Conservation (phyloP, 2,797 vertebrate genomes). For the Anguilla pacifica region DNA sequence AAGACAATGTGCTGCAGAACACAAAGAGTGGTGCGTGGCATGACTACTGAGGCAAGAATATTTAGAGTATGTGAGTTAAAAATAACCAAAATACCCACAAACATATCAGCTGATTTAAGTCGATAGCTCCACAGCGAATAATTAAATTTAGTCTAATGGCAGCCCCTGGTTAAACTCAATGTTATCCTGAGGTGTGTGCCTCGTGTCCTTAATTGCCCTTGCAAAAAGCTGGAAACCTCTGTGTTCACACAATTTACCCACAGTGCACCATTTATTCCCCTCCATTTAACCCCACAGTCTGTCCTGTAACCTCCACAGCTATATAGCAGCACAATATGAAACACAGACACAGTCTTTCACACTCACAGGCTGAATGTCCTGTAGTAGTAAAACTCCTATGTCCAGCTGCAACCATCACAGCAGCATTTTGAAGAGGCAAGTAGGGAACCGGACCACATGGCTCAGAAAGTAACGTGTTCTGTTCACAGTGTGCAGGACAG, state of each 20-base stretch:
- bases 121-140: neutral
- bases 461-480: neutral
- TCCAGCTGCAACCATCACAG: neutral
- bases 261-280: neutral
- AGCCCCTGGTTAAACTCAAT: neutral
- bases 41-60: neutral
- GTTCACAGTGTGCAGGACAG: neutral
- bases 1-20: neutral
- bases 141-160: slow-evolving; percentile 15
- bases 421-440: neutral
- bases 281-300: neutral
- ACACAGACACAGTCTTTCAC: neutral
- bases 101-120: neutral
- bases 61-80: neutral
- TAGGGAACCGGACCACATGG: neutral
- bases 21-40: neutral
- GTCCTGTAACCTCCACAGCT: neutral
- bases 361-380: neutral
- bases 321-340: neutral
- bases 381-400: neutral
- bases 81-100: neutral
- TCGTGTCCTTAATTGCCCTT: slow-evolving; percentile 28
- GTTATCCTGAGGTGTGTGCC: neutral
- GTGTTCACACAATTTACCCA: slow-evolving; percentile 15
- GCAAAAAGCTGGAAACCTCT: neutral